These are phyloP conservation scores for Bungarus multicinctus DNA, from an alignment of 2,113 vertebrate species.

Conservation along the genomic window DNA sequence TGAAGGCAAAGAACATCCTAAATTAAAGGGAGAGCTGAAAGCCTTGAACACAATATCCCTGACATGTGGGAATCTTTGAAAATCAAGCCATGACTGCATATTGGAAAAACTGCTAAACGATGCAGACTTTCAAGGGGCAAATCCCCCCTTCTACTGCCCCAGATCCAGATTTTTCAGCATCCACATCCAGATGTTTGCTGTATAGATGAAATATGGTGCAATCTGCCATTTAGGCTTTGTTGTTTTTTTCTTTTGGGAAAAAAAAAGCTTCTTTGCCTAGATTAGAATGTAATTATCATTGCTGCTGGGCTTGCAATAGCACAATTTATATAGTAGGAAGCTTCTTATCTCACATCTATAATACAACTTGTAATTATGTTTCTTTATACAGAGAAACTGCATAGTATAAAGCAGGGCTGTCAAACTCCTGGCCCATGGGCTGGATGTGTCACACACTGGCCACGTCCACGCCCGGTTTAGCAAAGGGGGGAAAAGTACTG, in stretches of 20 bases:
- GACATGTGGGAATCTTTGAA: slow-evolving; percentile 42
- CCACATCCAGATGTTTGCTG: slow-evolving; percentile 27
- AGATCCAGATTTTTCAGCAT: slow-evolving; percentile 9
- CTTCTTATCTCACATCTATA: not conserved
- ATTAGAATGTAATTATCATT: not conserved
- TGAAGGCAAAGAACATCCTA: slow-evolving; percentile 27
- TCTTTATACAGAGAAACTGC: not conserved
- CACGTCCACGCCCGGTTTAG: no score
- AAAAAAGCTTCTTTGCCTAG: not conserved
- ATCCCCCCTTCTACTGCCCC: slow-evolving; percentile 10
- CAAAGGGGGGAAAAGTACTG: no score
- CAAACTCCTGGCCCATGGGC: no score
- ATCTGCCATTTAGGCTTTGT: not conserved
- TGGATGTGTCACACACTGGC: no score
- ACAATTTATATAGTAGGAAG: not conserved
- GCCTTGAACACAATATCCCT: slow-evolving; percentile 28
- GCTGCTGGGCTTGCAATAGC: not conserved
- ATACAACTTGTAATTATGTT: not conserved
- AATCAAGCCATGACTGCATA: slow-evolving; percentile 29
- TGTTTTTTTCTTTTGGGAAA: not conserved
- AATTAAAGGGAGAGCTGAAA: slow-evolving; percentile 47
- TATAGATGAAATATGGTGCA: slow-evolving; percentile 5
- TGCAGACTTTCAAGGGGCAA: slow-evolving; percentile 30
- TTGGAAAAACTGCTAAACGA: slow-evolving; percentile 28
- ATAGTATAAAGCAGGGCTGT: no score